Base-by-base conservation (phyloP, 2,888 invertebrate genomes). In the Hemistola chrysoprasaria region DNA sequence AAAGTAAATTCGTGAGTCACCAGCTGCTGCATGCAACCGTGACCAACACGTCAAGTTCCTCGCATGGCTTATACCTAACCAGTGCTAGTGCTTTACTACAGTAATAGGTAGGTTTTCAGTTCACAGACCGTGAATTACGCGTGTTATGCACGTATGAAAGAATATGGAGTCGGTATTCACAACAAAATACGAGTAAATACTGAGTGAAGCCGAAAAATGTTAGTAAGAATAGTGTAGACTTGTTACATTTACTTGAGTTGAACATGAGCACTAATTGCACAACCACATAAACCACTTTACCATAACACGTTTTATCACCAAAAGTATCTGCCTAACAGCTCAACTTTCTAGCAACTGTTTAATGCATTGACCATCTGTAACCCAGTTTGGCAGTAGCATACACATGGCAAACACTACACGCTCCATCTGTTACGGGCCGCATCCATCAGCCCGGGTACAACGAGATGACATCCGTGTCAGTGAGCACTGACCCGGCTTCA, bases 381-480 rank as follows among this genome's bases (percentile, higher is more conserved):
- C 16, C 16, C 4, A 16, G 16, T 16, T 16, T 16, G 16, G 16
- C 25, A 35, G 24, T 2, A 24, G 11, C 29, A 31, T 6, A 11
- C 28, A 26, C 1, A 34, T 29, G n/a, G n/a, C n/a, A 11, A 23
- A 36, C 8, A 42, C 37, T 39, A 31, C 30, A 50, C 48, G 50
- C 30, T 31, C 31, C 38, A 49, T 32, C 37, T 34, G 28, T 9
- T 39, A 47, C 37, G 11, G 28, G 45, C 27, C 36, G 34, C 44
- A 40, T 47, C 42, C 40, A 49, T 46, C 47, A 57, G 53, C 50
- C 55, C 53, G 58, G 61, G 55, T 62, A 53, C 49, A 58, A 40
- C 44, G 51, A 60, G 61, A 62, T 60, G 59, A 60, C 65, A 74
- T 75, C 73, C 71, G 70, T 71, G 62, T 74, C 66, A 69, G 55